Evolutionary conservation across 2,888 invertebrate genomes (phyloP).

Genomic region (Psylliodes chrysocephalus): DNA sequence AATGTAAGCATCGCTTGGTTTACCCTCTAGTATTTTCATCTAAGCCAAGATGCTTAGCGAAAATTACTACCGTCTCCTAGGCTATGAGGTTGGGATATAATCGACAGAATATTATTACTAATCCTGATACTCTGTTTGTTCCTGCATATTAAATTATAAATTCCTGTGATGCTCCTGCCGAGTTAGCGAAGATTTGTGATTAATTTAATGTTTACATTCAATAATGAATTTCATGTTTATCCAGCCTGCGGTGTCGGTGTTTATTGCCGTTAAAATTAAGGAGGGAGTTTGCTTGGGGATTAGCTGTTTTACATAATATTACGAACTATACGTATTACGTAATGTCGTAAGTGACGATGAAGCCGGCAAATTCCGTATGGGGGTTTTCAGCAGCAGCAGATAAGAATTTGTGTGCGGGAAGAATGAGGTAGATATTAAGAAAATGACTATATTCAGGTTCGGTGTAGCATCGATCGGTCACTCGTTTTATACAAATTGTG

Average conservation of each 20-base stretch:
- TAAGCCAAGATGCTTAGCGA: too few relatives aligned
- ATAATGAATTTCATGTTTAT: conserved; percentile 41
- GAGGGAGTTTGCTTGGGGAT: conserved; percentile 33
- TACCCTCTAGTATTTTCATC: too few relatives aligned
- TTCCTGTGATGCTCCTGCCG: conserved; percentile 27
- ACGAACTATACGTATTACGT: conserved; percentile 31
- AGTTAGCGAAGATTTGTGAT: conserved; percentile 33
- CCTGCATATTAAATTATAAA: conserved; percentile 32
- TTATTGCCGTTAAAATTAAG: conserved; percentile 37
- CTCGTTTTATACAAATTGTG: too few relatives aligned
- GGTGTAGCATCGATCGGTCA: not conserved
- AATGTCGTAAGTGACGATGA: conserved; percentile 25
- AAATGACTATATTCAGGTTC: not conserved
- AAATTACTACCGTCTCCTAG: not conserved
- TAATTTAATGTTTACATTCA: conserved; percentile 39
- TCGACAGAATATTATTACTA: conserved; percentile 24
- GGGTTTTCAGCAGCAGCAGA: conserved; percentile 14
- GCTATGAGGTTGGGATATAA: conserved; percentile 13
- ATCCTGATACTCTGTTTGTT: conserved; percentile 24
- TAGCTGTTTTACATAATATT: conserved; percentile 35
- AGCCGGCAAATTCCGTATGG: conserved; percentile 23
- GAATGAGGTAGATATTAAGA: conserved; percentile 7
- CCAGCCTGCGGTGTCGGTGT: conserved; percentile 38
- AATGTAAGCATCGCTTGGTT: too few relatives aligned
- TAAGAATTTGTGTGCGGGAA: conserved; percentile 23